A percentile compares a stretch with the other conserved stretches of the same genome.
phyloP scores from a whole-genome alignment of 2,888 invertebrate genomes.

The Melangyna quadrimaculata region DNA sequence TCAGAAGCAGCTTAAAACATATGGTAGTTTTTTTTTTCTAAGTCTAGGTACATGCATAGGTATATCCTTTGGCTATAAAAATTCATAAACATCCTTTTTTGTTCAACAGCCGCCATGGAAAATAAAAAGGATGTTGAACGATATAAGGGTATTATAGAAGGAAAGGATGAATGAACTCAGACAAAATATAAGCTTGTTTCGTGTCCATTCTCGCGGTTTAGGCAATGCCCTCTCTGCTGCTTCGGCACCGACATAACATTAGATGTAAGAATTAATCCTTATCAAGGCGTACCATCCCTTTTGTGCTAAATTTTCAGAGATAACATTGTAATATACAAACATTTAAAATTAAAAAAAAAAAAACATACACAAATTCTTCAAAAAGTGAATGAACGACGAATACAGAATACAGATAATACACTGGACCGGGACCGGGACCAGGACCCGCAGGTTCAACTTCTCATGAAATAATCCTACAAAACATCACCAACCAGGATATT shows the following conservation, averaged over 20 bases:
- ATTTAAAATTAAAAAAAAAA: conserved; percentile 3
- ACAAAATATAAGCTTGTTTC: conserved; percentile 53
- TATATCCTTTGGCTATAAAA: not conserved
- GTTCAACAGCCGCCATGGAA: conserved; percentile 4
- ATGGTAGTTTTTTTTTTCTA: conserved; percentile 36
- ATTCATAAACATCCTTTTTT: conserved; percentile 19
- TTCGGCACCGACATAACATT: not conserved
- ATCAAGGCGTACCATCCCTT: conserved; percentile 40
- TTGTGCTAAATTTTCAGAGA: conserved; percentile 30
- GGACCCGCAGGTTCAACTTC: conserved; percentile 53
- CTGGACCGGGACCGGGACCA: too few species aligned
- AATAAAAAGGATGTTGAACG: not conserved
- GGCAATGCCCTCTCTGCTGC: conserved; percentile 2
- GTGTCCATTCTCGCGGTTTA: conserved; percentile 48
- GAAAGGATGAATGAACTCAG: conserved; percentile 64
- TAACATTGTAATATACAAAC: not conserved
- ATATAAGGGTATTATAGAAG: too few species aligned
- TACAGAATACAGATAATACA: not conserved
- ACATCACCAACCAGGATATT: not conserved
- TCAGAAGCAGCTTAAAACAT: conserved; percentile 13
- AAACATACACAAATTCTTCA: too few species aligned
- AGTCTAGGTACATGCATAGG: too few species aligned
- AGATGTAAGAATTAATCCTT: conserved; percentile 61
- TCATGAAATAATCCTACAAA: conserved; percentile 22
- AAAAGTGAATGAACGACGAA: conserved; percentile 46